Evolutionary conservation across 2,797 vertebrate genomes (phyloP), one percentile per base, ranked within the genome.

Genomic region (Myripristis jacobus): DNA sequence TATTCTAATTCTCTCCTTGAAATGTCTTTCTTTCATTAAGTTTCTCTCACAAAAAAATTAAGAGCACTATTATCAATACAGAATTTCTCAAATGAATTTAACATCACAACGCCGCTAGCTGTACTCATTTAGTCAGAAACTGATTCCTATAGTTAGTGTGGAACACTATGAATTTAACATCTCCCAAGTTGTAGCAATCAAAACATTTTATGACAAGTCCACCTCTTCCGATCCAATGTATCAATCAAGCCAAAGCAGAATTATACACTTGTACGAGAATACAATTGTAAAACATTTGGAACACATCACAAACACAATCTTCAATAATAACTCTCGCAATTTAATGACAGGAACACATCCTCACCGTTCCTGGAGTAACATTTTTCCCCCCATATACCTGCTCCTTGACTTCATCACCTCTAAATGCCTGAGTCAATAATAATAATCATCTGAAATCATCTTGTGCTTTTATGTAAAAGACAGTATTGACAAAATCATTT

Each of bases 41-140:
- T 70, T 67, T 80, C 85, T 77, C 75, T 79, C 82, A 86, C 80
- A 71, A 79, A 73, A 31, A 88, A 89, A 83, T 80, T 82, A 89
- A 90, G 85, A 91, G 86, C 89, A 92, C 89, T 91, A 87, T 88
- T 83, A 84, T 83, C 80, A 81, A 87, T 84, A 90, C 78, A 76
- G 62, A 75, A 75, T 66, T 79, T 79, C 66, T 80, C 66, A 77
- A 75, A 72, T 67, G 63, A 82, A 76, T 64, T 75, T 19, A 80
- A 89, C 82, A 71, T 83, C 77, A 87, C 75, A 66, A 86, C 58
- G 75, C 64, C 76, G 73, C 73, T 65, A 24, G 19, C 41, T 52
- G 70, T 57, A 48, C 70, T 81, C 80, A 41, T 69, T 74, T 27
- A 19, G 70, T 67, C 58, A 79, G 65, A 83, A 83, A 73, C n/a